phyloP scores from a whole-genome alignment of 2,113 vertebrate genomes.

The Cephalopholis sonnerati region DNA sequence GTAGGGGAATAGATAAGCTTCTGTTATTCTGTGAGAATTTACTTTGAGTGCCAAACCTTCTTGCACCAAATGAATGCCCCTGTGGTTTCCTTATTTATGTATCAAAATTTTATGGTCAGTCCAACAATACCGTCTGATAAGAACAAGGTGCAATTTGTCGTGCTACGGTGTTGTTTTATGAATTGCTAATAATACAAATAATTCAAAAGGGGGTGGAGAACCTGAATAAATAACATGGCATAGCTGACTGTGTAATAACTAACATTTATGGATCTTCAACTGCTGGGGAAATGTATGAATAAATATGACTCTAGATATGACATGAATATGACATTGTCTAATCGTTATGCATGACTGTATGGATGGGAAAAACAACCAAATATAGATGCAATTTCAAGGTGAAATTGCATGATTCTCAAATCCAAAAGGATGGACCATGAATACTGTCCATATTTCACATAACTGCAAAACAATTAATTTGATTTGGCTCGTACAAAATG shows the following conservation, averaged over 20 bases:
- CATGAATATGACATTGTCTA: not conserved
- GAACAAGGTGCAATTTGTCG: not conserved
- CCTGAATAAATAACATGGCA: not conserved
- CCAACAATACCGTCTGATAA: not conserved
- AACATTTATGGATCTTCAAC: not conserved
- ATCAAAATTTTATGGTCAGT: not conserved
- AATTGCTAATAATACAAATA: not conserved
- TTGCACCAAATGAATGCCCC: not conserved
- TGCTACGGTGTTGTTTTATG: not conserved
- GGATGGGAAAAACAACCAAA: not conserved
- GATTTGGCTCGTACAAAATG: not conserved
- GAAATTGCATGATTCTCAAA: not conserved
- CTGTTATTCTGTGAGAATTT: conserved; percentile 7
- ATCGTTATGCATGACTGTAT: not conserved
- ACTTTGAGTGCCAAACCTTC: not conserved
- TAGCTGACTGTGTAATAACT: not conserved
- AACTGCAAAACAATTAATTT: not conserved
- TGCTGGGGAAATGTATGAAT: not conserved
- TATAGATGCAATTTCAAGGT: not conserved
- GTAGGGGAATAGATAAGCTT: not conserved
- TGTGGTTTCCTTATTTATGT: not conserved
- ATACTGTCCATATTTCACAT: not conserved
- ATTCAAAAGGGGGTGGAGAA: not conserved
- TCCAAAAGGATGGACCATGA: not conserved
- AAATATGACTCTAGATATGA: not conserved